Evolutionary conservation across 2,797 vertebrate genomes (phyloP).

Genomic region (Helicolenus hilgendorfi): DNA sequence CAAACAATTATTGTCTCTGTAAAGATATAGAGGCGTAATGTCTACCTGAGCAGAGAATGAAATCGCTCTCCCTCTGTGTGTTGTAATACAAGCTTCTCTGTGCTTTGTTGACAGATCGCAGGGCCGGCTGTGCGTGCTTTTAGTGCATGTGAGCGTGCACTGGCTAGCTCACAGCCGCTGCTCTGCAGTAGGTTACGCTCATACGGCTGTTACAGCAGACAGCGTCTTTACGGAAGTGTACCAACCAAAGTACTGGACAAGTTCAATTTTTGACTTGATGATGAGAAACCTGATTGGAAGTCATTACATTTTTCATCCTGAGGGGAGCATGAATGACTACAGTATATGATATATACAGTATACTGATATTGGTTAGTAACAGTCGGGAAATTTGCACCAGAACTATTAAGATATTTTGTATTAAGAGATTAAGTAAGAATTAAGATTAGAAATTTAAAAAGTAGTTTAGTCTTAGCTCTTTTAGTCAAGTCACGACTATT

Average conservation of each 20-base stretch:
- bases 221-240: no score
- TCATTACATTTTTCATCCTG: not conserved
- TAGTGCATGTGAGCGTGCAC: no score
- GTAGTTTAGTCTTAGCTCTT: not conserved
- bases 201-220: accelerated
- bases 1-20: no score
- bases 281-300: not conserved
- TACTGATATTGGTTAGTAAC: no score
- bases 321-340: not conserved
- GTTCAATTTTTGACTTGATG: not conserved
- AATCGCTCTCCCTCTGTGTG: no score
- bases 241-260: not conserved
- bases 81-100: no score
- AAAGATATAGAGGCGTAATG: accelerated
- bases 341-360: no score
- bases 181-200: accelerated
- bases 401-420: not conserved
- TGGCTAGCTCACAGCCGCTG: accelerated
- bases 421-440: not conserved
- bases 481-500: not conserved
- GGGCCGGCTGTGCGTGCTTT: no score
- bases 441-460: not conserved
- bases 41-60: no score
- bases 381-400: no score
- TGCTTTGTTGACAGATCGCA: no score